Evolutionary conservation across 2,888 invertebrate species (phyloP).

Genomic region (Stramonita haemastoma): DNA sequence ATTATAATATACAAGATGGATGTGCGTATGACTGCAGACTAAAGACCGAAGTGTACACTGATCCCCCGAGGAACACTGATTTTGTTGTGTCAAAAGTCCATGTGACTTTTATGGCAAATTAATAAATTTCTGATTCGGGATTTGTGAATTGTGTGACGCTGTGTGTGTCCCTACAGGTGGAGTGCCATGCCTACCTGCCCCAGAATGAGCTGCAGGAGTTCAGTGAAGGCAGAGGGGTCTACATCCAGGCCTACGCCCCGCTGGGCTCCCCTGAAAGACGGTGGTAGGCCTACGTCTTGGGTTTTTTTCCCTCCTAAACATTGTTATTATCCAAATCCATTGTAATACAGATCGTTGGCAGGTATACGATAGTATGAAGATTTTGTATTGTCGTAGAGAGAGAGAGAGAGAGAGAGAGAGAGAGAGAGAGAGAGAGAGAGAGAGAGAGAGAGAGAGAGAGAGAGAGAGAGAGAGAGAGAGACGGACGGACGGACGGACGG

Average conservation of each 20-base stretch:
- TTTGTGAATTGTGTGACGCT: no score
- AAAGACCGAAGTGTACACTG: no score
- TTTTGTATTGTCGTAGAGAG: background rate
- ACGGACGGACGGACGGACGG: background rate
- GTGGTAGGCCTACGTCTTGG: constrained; percentile 18
- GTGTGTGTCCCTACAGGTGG: no score
- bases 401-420: background rate
- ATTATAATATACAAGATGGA: no score
- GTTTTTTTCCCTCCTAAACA: no score
- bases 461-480: background rate
- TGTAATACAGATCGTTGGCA: background rate
- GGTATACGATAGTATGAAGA: background rate
- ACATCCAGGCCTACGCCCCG: constrained; percentile 47
- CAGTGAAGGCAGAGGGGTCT: constrained; percentile 44
- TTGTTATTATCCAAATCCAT: background rate
- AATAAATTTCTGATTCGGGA: no score
- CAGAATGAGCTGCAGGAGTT: constrained; percentile 46
- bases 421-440: background rate
- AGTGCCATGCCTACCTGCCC: constrained; percentile 49
- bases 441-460: background rate
- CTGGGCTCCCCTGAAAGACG: constrained; percentile 47
- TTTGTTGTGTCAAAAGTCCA: no score
- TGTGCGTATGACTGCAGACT: no score
- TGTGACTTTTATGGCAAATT: no score
- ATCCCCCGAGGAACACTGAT: no score